phyloP scores from a whole-genome alignment of 2,113 vertebrate species.

The Sander vitreus region DNA sequence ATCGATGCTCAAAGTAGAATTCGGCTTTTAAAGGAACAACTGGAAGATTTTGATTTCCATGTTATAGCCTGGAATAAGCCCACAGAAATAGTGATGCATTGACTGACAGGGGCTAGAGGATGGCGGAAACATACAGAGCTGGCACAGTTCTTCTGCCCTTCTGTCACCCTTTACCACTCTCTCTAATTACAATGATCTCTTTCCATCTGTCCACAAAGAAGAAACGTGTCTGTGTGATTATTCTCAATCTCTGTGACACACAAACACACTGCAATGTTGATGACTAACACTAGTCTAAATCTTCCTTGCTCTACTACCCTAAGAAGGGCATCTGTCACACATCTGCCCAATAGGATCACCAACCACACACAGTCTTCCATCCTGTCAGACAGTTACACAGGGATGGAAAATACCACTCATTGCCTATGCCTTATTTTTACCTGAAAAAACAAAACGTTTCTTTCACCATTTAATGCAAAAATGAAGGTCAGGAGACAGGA shows the following conservation, averaged over 20 bases:
- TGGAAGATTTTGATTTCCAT: constrained; percentile 23
- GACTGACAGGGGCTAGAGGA: background rate
- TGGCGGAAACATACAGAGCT: constrained; percentile 5
- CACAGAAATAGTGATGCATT: constrained; percentile 10
- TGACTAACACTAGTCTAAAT: constrained; percentile 57
- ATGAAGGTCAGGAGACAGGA: background rate
- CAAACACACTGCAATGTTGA: constrained; percentile 47
- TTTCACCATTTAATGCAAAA: background rate
- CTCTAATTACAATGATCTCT: constrained; percentile 59
- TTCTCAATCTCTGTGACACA: constrained; percentile 22
- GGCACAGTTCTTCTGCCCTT: constrained; percentile 45
- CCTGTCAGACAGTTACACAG: background rate
- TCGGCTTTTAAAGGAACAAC: background rate
- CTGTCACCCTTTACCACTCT: constrained; percentile 38
- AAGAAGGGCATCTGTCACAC: constrained; percentile 68
- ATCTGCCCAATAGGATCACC: constrained; percentile 54
- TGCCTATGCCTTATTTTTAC: background rate
- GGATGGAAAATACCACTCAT: constrained; percentile 25
- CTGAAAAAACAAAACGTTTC: background rate
- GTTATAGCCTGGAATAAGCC: constrained; percentile 1
- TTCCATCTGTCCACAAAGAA: constrained; percentile 53
- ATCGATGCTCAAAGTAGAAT: constrained; percentile 6
- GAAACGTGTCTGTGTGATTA: constrained; percentile 45
- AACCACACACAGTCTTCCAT: constrained; percentile 14
- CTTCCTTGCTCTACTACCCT: constrained; percentile 56